A percentile compares a stretch with the other conserved stretches of the same genome.
These are phyloP conservation scores for Ranitomeya variabilis DNA, from an alignment of 2,113 vertebrate genomes.

Conservation along the genomic window DNA sequence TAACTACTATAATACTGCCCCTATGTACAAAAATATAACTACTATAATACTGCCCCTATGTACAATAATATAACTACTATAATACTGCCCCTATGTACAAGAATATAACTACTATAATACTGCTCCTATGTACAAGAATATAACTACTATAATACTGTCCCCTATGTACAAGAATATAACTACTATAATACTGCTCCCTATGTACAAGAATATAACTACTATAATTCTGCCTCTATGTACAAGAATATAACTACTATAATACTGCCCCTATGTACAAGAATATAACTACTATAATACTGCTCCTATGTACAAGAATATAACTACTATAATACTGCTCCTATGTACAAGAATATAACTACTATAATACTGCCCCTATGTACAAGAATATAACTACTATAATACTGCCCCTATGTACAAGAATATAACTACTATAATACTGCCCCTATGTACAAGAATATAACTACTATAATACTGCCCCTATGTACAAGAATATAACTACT, in stretches of 20 bases:
- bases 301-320: not conserved
- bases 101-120: not conserved
- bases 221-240: too few species aligned
- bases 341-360: conserved; percentile 1
- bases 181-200: conserved; percentile 1
- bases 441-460: not conserved
- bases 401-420: not conserved
- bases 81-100: not conserved
- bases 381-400: not conserved
- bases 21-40: not conserved
- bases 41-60: not conserved
- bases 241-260: not conserved
- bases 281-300: conserved; percentile 9
- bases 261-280: not conserved
- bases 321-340: not conserved
- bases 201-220: not conserved
- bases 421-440: conserved; percentile 9
- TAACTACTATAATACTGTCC: conserved; percentile 2
- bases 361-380: not conserved
- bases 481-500: conserved; percentile 5
- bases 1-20: not conserved
- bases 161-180: not conserved
- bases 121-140: not conserved
- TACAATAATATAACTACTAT: conserved; percentile 3
- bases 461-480: not conserved